These are phyloP conservation scores for Hypotaenidia okinawae DNA, from an alignment of 2,797 vertebrate species.

Conservation along the genomic window DNA sequence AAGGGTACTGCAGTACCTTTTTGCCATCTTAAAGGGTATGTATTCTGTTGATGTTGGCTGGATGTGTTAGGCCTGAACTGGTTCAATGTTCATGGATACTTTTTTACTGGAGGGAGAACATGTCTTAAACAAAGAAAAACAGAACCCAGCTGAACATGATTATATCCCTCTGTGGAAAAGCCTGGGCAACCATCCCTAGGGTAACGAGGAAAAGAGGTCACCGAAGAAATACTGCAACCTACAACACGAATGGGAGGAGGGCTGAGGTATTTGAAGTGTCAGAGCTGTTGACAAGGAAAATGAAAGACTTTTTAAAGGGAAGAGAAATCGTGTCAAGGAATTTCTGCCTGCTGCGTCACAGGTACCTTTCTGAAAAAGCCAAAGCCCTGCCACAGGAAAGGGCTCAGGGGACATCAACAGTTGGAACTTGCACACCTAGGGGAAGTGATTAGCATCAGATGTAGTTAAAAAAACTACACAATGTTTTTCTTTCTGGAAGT, in stretches of 20 bases:
- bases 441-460: background rate
- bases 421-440: background rate
- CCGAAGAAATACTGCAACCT: conserved; percentile 31
- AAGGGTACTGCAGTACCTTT: background rate
- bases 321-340: background rate
- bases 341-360: background rate
- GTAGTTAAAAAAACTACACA: background rate
- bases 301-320: background rate
- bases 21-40: background rate
- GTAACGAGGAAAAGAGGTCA: conserved; percentile 48
- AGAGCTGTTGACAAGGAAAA: background rate
- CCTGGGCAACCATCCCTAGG: conserved; percentile 53
- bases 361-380: background rate
- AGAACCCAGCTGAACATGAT: conserved; percentile 38
- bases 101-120: conserved; percentile 19
- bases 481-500: background rate
- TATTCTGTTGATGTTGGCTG: background rate
- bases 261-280: background rate
- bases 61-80: background rate
- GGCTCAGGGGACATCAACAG: background rate
- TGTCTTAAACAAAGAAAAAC: conserved; percentile 24
- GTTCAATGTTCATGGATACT: conserved; percentile 10
- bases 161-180: conserved; percentile 45
- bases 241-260: background rate
- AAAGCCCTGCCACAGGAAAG: background rate